Evolutionary conservation across 2,888 invertebrate genomes (phyloP), one percentile per base, ranked within the genome.

Genomic region (Microchrysa polita): DNA sequence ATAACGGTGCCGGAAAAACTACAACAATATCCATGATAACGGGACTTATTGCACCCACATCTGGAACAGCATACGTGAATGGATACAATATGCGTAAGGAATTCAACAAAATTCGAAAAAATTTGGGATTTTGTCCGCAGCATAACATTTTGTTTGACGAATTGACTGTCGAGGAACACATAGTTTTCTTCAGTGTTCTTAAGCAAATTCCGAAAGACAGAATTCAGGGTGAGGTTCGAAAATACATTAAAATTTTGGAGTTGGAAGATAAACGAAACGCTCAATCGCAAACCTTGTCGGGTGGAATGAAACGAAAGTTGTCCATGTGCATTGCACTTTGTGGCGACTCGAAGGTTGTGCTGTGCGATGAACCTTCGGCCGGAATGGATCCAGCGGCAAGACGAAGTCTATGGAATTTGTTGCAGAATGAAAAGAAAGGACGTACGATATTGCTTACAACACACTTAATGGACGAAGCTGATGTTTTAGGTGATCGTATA

Each of bases 391-490:
- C 95, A 0, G 90, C 93, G 16, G 93, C 94, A 0, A 86, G 95
- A 69, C 86, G 95, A 69, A 91, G 91, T 16, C 87, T 95, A 0
- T 96, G 96, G 95, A 92, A 94, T 78, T 84, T 96, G 20, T 83
- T 96, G 76, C 90, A 92, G 82, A 86, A 86, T 77, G 90, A 93
- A 79, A 92, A 93, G 80, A 85, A 86, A 77, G 92, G 91, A 27
- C 88, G 94, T 7, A 92, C 94, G 0, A 88, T 96, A 81, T 87
- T 96, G 59, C 85, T 96, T 74, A 93, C 94, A 0, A 94, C 94
- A 0, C 93, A 95, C 83, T 94, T 93, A 81, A 95, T 95, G 95
- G 95, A 95, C 80, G 95, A 96, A 84, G 95, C 95, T 1, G 95
- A 96, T 83, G 87, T 93, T 57, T 87, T 95, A 1, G 95, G 95